A percentile compares a stretch with the other conserved stretches of the same genome.
phyloP scores from a whole-genome alignment of 2,888 invertebrate genomes.

The Nemotelus pantherinus region DNA sequence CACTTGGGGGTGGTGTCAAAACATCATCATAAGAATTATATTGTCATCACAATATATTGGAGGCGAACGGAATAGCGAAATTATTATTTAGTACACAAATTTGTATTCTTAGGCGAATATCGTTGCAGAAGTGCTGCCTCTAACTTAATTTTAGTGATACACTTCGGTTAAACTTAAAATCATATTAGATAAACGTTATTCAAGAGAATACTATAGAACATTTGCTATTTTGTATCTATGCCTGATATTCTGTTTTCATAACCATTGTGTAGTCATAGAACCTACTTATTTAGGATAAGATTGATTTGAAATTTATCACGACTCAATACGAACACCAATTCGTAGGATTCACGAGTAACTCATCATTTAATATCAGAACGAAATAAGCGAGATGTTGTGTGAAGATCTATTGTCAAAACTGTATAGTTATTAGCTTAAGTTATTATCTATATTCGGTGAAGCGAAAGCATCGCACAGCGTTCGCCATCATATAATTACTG shows the following conservation, averaged over 20 bases:
- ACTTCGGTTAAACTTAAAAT: constrained; percentile 32
- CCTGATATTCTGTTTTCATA: constrained; percentile 13
- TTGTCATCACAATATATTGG: constrained; percentile 22
- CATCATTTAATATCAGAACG: no score
- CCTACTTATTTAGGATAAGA: no score
- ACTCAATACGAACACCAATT: no score
- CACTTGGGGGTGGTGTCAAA: neutral
- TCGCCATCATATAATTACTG: no score
- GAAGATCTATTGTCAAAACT: no score
- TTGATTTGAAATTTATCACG: no score
- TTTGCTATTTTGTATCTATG: neutral
- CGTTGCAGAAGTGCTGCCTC: constrained; percentile 16
- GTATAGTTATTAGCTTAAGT: no score
- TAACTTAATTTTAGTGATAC: constrained; percentile 32
- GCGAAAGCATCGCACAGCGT: no score
- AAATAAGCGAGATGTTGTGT: no score
- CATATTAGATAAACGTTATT: constrained; percentile 10
- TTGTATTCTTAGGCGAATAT: neutral
- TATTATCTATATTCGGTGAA: no score
- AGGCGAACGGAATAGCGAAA: constrained; percentile 9
- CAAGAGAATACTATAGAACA: constrained; percentile 25
- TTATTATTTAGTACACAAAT: constrained; percentile 23
- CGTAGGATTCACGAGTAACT: no score
- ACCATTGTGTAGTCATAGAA: no score
- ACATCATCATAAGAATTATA: constrained; percentile 1